Conservation (phyloP, 2,113 vertebrate genomes). For the Ifrita kowaldi region DNA sequence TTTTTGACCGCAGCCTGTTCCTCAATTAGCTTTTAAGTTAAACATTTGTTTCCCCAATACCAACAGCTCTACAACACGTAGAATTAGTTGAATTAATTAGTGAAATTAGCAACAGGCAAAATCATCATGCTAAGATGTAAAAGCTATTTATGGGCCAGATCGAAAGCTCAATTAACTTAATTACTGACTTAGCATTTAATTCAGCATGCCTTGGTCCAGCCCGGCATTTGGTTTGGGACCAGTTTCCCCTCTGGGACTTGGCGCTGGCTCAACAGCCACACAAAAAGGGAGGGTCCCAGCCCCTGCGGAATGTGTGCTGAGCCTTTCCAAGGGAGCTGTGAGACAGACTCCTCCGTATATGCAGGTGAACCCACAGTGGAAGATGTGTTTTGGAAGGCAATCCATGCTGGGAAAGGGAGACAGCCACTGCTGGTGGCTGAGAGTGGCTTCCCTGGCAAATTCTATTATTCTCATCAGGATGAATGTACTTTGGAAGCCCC, state of each 20-base stretch:
- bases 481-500: background rate
- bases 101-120: background rate
- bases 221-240: accelerated
- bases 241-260: background rate
- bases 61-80: background rate
- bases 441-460: background rate
- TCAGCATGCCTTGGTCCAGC: accelerated
- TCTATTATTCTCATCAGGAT: background rate
- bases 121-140: background rate
- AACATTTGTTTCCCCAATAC: background rate
- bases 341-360: background rate
- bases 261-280: accelerated
- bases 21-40: conserved; percentile 35
- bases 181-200: background rate
- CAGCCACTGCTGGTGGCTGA: background rate
- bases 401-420: background rate
- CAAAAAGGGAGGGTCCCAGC: background rate
- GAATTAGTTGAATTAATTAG: conserved; percentile 21
- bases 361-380: background rate
- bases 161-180: background rate
- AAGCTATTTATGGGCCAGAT: background rate
- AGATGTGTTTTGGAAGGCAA: background rate
- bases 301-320: accelerated
- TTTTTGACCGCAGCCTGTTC: background rate
- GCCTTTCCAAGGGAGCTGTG: background rate